phyloP scores from a whole-genome alignment of 2,797 vertebrate genomes.

The Spinus pinus region DNA sequence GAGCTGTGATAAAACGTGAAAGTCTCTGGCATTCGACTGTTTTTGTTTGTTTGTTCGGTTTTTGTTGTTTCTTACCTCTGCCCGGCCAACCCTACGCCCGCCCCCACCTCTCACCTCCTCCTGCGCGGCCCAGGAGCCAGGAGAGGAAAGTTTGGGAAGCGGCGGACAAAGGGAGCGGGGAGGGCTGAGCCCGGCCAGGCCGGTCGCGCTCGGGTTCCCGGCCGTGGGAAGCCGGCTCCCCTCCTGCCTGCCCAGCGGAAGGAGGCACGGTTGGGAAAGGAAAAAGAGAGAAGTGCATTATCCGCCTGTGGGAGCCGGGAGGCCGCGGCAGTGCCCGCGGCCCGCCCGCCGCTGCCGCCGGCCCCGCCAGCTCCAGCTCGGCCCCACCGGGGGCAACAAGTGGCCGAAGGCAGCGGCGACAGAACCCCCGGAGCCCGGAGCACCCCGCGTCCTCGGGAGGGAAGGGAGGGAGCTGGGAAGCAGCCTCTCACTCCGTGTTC shows the following conservation, averaged over 20 bases:
- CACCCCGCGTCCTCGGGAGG: background rate
- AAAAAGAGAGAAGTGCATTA: background rate
- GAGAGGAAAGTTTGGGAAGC: constrained; percentile 70
- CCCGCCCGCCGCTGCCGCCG: background rate
- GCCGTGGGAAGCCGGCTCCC: background rate
- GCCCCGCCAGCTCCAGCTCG: background rate
- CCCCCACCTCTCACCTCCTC: constrained; percentile 5
- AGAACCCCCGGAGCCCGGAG: fast-evolving
- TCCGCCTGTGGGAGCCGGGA: background rate
- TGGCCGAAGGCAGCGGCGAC: constrained; percentile 33
- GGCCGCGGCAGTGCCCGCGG: background rate
- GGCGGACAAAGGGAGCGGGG: constrained; percentile 48
- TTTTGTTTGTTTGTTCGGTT: background rate
- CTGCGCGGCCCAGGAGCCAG: constrained; percentile 21
- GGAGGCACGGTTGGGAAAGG: background rate
- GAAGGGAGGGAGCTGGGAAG: background rate
- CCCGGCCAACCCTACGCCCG: background rate
- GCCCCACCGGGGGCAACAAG: constrained; percentile 71
- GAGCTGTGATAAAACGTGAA: constrained; percentile 53
- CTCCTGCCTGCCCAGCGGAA: background rate
- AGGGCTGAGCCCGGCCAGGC: background rate
- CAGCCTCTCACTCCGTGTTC: background rate
- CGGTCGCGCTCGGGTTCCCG: background rate
- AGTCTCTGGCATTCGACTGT: constrained; percentile 14
- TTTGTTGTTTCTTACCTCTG: background rate